Evolutionary conservation across 2,797 vertebrate genomes (phyloP).

Genomic region (Morus bassanus): DNA sequence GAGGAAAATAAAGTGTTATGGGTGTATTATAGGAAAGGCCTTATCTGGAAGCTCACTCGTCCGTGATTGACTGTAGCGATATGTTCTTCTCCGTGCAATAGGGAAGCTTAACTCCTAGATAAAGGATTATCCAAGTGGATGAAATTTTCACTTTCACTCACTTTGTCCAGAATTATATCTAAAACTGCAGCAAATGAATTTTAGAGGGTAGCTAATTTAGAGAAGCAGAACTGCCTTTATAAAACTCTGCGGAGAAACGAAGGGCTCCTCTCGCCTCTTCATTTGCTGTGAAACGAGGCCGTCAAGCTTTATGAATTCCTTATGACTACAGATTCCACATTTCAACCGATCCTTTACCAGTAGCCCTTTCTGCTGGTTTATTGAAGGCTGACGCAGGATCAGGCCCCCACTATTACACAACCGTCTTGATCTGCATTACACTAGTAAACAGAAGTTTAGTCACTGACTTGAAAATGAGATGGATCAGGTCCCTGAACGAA

Average conservation of each 20-base stretch:
- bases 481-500: neutral
- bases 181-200: neutral
- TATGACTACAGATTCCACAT: neutral
- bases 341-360: neutral
- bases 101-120: conserved; percentile 34
- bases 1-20: conserved; percentile 59
- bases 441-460: neutral
- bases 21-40: conserved; percentile 54
- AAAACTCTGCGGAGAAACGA: neutral
- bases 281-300: neutral
- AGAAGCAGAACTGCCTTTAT: neutral
- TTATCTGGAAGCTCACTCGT: conserved; percentile 47
- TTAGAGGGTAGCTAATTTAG: neutral
- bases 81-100: neutral
- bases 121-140: conserved; percentile 20
- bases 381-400: neutral
- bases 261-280: neutral
- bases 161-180: neutral
- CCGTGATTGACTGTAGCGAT: neutral
- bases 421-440: neutral
- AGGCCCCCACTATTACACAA: neutral
- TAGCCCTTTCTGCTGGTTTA: neutral
- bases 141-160: neutral
- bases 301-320: neutral
- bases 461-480: neutral